Evolutionary conservation across 2,113 vertebrate genomes (phyloP).

Genomic region (Embiotoca jacksoni): DNA sequence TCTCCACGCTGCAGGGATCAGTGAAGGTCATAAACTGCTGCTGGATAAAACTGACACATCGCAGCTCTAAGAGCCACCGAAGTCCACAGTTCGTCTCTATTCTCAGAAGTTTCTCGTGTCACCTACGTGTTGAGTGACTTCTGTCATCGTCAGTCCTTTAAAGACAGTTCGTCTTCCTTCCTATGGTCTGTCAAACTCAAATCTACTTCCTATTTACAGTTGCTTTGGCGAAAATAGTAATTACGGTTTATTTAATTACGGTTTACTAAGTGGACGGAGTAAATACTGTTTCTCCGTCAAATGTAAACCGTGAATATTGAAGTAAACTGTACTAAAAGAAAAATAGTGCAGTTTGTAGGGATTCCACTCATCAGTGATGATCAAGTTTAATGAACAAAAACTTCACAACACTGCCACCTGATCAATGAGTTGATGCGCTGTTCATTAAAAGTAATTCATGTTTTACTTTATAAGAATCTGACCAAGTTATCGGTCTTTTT

Average conservation of each 20-base stretch:
- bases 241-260: too few relatives aligned
- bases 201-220: not conserved
- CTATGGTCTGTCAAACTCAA: not conserved
- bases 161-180: not conserved
- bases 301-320: not conserved
- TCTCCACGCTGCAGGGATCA: conserved; percentile 57
- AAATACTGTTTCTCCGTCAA: not conserved
- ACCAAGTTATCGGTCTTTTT: not conserved
- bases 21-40: conserved; percentile 55
- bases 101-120: conserved; percentile 23
- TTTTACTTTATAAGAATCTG: not conserved
- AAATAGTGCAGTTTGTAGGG: not conserved
- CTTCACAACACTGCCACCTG: not conserved
- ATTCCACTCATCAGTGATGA: not conserved
- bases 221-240: not conserved
- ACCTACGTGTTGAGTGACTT: conserved; percentile 12
- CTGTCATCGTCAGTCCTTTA: not conserved
- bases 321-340: not conserved
- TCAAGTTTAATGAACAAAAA: not conserved
- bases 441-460: not conserved
- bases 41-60: conserved; percentile 34
- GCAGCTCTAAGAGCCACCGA: conserved; percentile 2
- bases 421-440: not conserved
- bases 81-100: conserved; percentile 22
- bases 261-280: not conserved